phyloP scores from a whole-genome alignment of 1,140 invertebrate genomes.

The Micrasema longulum region DNA sequence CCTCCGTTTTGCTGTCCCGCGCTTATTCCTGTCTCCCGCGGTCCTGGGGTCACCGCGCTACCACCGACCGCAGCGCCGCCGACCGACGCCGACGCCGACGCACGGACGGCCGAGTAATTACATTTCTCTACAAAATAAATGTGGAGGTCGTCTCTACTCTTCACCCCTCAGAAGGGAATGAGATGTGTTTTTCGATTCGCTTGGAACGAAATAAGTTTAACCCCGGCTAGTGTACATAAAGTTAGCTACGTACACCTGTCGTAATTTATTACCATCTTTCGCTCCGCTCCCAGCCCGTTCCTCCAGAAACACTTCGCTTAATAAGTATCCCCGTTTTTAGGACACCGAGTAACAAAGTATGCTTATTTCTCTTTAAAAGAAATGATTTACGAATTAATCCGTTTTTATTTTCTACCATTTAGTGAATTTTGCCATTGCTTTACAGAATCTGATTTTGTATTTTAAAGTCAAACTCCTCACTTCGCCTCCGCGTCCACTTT shows the following conservation, averaged over 20 bases:
- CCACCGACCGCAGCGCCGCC: background rate
- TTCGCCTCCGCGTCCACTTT: no score
- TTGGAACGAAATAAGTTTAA: conserved; percentile 51
- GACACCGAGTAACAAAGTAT: background rate
- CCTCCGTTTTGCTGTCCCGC: background rate
- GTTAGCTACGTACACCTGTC: conserved; percentile 53
- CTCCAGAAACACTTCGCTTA: conserved; percentile 36
- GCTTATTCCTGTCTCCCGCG: background rate
- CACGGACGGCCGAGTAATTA: conserved; percentile 43
- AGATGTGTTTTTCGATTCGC: conserved; percentile 48
- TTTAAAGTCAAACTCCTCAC: background rate
- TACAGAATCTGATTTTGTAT: background rate
- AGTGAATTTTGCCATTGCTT: background rate
- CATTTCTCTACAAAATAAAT: conserved; percentile 52
- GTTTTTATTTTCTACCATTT: background rate
- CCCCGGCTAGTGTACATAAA: conserved; percentile 48
- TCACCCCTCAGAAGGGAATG: background rate
- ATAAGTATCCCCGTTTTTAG: conserved; percentile 33
- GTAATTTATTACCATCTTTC: conserved; percentile 51
- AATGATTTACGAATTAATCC: background rate
- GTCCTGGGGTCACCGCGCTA: background rate
- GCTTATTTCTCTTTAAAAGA: background rate
- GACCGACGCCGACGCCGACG: background rate
- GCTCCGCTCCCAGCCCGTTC: conserved; percentile 1
- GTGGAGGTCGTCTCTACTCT: conserved; percentile 32